Percentiles rank a stretch among this genome's conserved stretches.
Evolutionary conservation across 2,888 invertebrate genomes (phyloP).

Genomic region (Sarcophaga caerulescens): DNA sequence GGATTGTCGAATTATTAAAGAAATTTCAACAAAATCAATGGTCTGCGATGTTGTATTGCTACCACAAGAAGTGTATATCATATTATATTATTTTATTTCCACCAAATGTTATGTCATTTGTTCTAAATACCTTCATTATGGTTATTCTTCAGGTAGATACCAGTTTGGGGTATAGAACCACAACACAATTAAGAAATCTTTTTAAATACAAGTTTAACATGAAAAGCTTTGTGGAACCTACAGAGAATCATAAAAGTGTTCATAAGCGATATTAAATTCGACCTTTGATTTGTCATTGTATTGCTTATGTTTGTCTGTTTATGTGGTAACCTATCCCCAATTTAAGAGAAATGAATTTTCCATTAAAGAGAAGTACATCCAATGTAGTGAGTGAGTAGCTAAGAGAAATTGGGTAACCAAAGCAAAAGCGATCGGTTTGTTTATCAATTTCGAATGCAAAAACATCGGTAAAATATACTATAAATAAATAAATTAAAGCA

Average conservation of each 20-base stretch:
- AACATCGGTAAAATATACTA: background rate
- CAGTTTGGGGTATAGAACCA: too few species aligned
- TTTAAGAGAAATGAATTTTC: background rate
- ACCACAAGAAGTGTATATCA: too few species aligned
- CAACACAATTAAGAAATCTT: too few species aligned
- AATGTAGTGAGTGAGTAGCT: background rate
- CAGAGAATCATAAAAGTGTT: background rate
- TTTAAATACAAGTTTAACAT: too few species aligned
- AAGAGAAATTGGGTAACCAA: background rate
- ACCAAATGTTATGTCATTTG: too few species aligned
- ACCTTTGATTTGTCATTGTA: background rate
- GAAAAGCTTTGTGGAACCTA: too few species aligned
- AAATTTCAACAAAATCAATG: too few species aligned
- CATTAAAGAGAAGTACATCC: slow-evolving; percentile 1
- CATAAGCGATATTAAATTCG: background rate
- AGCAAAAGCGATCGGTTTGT: background rate
- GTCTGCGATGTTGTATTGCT: too few species aligned
- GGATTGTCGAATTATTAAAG: too few species aligned
- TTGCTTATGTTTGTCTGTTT: background rate
- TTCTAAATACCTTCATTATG: too few species aligned
- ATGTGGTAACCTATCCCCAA: background rate
- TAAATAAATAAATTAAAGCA: background rate
- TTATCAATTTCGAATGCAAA: background rate
- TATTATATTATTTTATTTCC: too few species aligned
- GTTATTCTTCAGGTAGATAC: too few species aligned